Evolutionary conservation across 2,113 vertebrate genomes (phyloP).

Genomic region (Sporophila hypoxantha): DNA sequence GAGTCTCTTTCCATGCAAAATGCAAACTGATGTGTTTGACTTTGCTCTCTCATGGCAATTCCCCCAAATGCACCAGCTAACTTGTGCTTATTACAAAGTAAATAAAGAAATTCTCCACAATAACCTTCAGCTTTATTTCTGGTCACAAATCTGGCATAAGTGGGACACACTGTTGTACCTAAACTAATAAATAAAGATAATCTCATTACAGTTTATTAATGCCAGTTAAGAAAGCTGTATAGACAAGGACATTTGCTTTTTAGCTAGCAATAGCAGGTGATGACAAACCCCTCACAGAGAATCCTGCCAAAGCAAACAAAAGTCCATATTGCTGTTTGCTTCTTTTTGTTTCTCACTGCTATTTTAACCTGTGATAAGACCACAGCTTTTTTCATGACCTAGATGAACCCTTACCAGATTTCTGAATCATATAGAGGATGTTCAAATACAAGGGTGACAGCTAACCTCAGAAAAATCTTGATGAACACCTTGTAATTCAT

Average conservation of each 20-base stretch:
- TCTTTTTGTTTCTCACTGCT: background rate
- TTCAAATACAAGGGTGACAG: background rate
- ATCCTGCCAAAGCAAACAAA: slow-evolving; percentile 1
- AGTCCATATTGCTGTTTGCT: background rate
- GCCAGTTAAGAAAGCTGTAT: background rate
- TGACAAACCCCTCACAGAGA: background rate
- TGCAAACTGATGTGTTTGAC: background rate
- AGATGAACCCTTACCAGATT: background rate
- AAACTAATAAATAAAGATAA: background rate
- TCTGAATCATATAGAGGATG: background rate
- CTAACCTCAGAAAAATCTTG: background rate
- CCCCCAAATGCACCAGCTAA: background rate
- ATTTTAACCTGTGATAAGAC: slow-evolving; percentile 6
- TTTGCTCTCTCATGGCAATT: background rate
- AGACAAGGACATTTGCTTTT: background rate
- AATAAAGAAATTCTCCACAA: background rate
- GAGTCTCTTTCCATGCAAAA: background rate
- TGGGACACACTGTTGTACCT: background rate
- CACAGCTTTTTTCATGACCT: background rate
- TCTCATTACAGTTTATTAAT: background rate
- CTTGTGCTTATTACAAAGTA: background rate
- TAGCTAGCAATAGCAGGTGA: background rate
- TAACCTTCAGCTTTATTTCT: background rate
- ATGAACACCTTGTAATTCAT: background rate
- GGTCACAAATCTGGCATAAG: background rate